A percentile compares a stretch with the other conserved stretches of the same genome.
phyloP scores from a whole-genome alignment of 2,113 vertebrate genomes.

The Herpailurus yagouaroundi region DNA sequence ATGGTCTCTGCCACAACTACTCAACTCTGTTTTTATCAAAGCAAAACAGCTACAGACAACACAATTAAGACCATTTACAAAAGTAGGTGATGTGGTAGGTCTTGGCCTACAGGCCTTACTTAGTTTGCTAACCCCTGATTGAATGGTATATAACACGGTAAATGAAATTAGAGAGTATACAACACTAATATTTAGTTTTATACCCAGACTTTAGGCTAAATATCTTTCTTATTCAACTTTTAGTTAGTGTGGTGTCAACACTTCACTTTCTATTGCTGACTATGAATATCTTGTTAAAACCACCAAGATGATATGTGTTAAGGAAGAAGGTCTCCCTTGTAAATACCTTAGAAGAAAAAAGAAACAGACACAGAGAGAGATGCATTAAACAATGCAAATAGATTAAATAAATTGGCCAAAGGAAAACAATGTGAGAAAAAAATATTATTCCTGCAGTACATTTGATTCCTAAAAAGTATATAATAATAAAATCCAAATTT shows the following conservation, averaged over 20 bases:
- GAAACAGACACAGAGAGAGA: not conserved
- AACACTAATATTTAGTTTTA: not conserved
- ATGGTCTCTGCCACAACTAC: not conserved
- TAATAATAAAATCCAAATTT: not conserved
- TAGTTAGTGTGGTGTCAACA: not conserved
- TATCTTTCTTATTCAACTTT: not conserved
- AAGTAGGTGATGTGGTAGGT: not conserved
- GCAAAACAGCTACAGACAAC: not conserved
- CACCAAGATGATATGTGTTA: not conserved
- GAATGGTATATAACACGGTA: not conserved
- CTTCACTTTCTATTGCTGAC: not conserved
- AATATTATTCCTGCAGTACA: not conserved
- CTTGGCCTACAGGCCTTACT: not conserved
- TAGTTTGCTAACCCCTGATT: not conserved
- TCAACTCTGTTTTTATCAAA: not conserved
- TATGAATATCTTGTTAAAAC: not conserved
- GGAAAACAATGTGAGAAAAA: not conserved
- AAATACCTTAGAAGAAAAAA: not conserved
- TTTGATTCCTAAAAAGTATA: not conserved
- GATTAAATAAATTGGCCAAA: not conserved
- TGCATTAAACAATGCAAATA: not conserved
- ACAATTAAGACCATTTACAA: not conserved
- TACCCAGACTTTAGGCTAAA: not conserved
- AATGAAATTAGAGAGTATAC: not conserved
- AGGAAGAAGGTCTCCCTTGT: not conserved